Evolutionary conservation across 2,113 vertebrate species (phyloP).

Genomic region (Poeciliopsis prolifica): DNA sequence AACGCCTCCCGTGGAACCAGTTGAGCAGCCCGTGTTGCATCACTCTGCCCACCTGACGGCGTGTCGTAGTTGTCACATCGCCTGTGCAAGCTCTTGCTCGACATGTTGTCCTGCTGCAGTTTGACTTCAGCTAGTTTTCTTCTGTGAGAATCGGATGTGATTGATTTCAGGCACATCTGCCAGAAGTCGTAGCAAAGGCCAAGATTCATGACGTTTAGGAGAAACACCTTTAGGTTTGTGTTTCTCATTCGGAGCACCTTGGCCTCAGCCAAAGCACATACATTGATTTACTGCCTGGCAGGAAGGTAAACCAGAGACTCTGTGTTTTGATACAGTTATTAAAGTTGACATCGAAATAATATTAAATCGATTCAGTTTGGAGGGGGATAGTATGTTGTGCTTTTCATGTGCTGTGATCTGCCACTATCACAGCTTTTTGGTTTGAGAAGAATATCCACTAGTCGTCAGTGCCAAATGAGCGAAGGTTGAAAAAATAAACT

Average conservation of each 20-base stretch:
- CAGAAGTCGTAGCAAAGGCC: not conserved
- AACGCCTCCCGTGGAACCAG: constrained; percentile 70
- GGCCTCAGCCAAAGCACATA: not conserved
- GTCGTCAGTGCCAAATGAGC: no score
- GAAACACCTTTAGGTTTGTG: not conserved
- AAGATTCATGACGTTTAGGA: not conserved
- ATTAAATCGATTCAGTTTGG: not conserved
- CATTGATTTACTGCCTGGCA: not conserved
- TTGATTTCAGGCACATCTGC: constrained; percentile 17
- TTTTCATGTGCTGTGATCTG: not conserved
- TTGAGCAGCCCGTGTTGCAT: constrained; percentile 68
- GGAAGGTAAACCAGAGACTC: not conserved
- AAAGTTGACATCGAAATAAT: no score
- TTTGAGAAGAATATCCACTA: no score
- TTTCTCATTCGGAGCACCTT: not conserved
- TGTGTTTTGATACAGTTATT: not conserved
- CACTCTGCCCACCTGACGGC: constrained; percentile 67
- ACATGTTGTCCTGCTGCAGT: constrained; percentile 38
- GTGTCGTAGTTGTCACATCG: constrained; percentile 47
- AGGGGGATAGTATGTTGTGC: no score
- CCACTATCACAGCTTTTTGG: not conserved
- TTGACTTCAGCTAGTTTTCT: constrained; percentile 20
- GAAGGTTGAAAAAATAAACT: no score
- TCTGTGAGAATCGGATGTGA: constrained; percentile 23
- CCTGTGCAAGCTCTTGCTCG: constrained; percentile 22